phyloP scores from a whole-genome alignment of 2,113 vertebrate species.

The Pristiophorus japonicus region DNA sequence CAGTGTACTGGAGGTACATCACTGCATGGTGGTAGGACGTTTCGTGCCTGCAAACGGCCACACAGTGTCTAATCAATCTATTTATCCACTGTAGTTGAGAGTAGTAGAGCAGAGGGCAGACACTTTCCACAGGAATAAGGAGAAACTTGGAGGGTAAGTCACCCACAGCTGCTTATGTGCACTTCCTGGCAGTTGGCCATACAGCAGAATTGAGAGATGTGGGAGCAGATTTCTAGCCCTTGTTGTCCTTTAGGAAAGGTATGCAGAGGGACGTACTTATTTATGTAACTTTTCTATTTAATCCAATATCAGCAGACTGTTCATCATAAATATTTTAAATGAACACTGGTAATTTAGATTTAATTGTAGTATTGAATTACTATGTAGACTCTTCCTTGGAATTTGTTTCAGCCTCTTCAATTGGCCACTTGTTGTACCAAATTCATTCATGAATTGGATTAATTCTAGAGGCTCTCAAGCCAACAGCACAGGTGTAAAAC shows the following conservation, averaged over 20 bases:
- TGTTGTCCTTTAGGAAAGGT: neutral
- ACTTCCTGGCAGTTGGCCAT: neutral
- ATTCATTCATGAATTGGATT: neutral
- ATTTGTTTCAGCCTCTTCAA: neutral
- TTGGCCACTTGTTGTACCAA: neutral
- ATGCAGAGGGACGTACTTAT: neutral
- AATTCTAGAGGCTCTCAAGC: neutral
- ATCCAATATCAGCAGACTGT: neutral
- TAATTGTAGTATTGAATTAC: neutral
- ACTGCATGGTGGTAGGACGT: neutral
- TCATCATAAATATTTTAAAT: neutral
- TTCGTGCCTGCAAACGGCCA: neutral
- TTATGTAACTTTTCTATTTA: neutral
- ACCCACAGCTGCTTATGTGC: neutral
- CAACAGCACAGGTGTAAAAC: neutral
- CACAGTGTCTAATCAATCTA: neutral
- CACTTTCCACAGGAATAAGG: neutral
- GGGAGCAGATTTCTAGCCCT: neutral
- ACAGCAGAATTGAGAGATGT: neutral
- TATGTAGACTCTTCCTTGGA: neutral
- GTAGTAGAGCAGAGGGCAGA: neutral
- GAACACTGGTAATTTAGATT: neutral
- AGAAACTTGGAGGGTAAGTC: neutral
- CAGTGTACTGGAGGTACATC: neutral
- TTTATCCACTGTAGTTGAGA: neutral